These are phyloP conservation scores for Pitangus sulphuratus DNA, from an alignment of 2,797 vertebrate genomes.

Conservation along the genomic window DNA sequence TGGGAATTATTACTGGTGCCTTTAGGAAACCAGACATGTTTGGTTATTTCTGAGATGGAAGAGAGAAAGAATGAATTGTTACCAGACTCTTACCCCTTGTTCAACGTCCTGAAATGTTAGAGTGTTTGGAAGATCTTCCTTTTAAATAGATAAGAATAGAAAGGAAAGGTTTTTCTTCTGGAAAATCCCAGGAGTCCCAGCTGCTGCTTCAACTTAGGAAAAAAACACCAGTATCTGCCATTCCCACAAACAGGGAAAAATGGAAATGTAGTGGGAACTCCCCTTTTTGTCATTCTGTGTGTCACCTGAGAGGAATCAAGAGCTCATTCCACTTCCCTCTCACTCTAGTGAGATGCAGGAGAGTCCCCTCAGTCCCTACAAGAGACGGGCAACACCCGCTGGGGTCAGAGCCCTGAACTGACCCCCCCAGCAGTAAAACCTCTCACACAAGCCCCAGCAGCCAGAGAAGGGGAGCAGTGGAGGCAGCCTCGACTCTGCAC, in stretches of 20 bases:
- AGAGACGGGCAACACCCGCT: background rate
- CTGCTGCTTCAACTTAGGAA: background rate
- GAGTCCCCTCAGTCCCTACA: background rate
- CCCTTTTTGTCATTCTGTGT: background rate
- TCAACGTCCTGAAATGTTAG: background rate
- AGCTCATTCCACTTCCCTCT: background rate
- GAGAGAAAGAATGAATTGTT: background rate
- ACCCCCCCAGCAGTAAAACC: background rate
- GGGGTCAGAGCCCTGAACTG: background rate
- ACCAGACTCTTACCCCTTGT: fast-evolving
- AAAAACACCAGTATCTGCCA: background rate
- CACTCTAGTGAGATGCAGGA: background rate
- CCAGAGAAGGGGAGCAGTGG: background rate
- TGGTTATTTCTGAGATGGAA: background rate
- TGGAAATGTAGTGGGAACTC: background rate
- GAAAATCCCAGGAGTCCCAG: background rate
- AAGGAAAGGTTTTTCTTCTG: background rate
- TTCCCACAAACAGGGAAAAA: background rate
- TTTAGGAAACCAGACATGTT: background rate
- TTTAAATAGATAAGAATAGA: background rate
- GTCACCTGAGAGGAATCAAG: background rate
- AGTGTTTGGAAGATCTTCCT: background rate
- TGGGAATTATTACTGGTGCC: background rate
- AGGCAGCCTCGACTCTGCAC: background rate
- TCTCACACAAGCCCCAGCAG: background rate